Percentiles rank a stretch among this genome's conserved stretches.
phyloP scores from a whole-genome alignment of 2,888 invertebrate species.

The Liopterus haemorrhoidalis region DNA sequence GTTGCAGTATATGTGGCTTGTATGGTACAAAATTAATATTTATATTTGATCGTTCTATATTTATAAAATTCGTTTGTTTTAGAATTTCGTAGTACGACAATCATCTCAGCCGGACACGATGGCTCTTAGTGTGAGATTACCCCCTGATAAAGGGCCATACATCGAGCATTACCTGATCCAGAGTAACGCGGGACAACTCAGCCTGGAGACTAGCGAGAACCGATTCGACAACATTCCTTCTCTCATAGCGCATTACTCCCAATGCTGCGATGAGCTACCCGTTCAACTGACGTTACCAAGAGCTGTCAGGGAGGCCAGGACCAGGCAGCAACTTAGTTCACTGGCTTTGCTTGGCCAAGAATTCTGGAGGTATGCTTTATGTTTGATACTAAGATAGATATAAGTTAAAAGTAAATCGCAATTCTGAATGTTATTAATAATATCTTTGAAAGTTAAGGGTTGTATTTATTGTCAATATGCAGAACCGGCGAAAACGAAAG shows the following conservation, averaged over 20 bases:
- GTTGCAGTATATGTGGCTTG: too few species aligned
- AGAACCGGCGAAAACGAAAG: too few species aligned
- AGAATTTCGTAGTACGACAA: slow-evolving; percentile 93
- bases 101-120: slow-evolving; percentile 91
- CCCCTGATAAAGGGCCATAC: slow-evolving; percentile 80
- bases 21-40: too few species aligned
- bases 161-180: slow-evolving; percentile 96
- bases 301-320: slow-evolving; percentile 79
- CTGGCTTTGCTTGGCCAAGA: slow-evolving; percentile 85
- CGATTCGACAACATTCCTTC: slow-evolving; percentile 89
- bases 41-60: too few species aligned
- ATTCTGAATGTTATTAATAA: too few species aligned
- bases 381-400: too few species aligned
- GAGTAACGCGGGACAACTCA: slow-evolving; percentile 70
- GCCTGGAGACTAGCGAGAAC: slow-evolving; percentile 89
- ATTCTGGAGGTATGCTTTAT: slow-evolving; percentile 58
- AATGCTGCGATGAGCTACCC: slow-evolving; percentile 90
- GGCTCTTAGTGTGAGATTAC: slow-evolving; percentile 89
- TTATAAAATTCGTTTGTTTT: too few species aligned
- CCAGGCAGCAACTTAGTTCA: slow-evolving; percentile 84
- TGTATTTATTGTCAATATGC: too few species aligned
- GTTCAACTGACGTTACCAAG: slow-evolving; percentile 82
- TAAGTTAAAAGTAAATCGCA: too few species aligned
- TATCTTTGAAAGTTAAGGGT: too few species aligned
- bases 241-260: slow-evolving; percentile 88